Conservation (phyloP, 2,113 vertebrate genomes). For the Eretmochelys imbricata region DNA sequence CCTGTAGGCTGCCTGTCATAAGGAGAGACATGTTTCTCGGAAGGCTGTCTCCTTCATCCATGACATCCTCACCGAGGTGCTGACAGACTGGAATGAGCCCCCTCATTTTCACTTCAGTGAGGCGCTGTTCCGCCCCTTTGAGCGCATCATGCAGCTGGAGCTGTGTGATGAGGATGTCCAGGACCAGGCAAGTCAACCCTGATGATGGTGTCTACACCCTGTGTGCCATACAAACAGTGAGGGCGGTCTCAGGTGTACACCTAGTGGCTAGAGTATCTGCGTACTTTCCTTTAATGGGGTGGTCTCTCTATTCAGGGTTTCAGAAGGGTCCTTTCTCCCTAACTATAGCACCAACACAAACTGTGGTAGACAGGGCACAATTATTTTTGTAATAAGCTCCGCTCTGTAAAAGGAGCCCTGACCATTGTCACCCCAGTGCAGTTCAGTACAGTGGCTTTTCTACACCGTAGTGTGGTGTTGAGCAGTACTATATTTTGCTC, state of each 20-base stretch:
- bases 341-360: background rate
- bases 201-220: background rate
- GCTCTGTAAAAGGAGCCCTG: background rate
- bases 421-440: background rate
- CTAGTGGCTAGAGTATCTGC: background rate
- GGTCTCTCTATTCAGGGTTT: background rate
- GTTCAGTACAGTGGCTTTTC: background rate
- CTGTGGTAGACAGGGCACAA: background rate
- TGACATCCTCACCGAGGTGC: slow-evolving; percentile 93
- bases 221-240: background rate
- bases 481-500: background rate
- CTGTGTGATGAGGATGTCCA: slow-evolving; percentile 97
- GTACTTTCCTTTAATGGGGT: background rate
- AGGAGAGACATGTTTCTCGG: slow-evolving; percentile 94
- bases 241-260: background rate
- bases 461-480: too few species aligned
- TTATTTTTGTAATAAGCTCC: background rate
- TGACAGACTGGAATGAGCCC: slow-evolving; percentile 91
- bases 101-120: slow-evolving; percentile 97
- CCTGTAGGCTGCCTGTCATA: slow-evolving; percentile 92
- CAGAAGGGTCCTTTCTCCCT: background rate
- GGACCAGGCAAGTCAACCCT: slow-evolving; percentile 87
- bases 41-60: slow-evolving; percentile 98
- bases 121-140: slow-evolving; percentile 94
- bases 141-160: slow-evolving; percentile 98